phyloP scores from a whole-genome alignment of 1,140 invertebrate species.

The Drosophila ambigua region DNA sequence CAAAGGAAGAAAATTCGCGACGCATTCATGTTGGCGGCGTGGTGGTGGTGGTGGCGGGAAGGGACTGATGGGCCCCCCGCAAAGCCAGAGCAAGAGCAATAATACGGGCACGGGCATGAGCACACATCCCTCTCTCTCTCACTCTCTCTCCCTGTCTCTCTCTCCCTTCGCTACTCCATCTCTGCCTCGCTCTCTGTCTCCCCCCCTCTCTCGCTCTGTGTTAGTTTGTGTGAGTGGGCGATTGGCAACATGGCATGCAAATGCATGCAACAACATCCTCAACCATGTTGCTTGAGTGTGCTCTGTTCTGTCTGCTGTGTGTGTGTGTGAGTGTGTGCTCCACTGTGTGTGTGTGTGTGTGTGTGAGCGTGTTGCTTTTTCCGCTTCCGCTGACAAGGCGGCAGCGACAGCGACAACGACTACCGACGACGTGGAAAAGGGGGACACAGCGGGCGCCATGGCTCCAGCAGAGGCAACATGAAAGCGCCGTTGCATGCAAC shows the following conservation, averaged over 20 bases:
- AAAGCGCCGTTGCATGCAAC: slow-evolving; percentile 80
- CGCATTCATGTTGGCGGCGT: slow-evolving; percentile 48
- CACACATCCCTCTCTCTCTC: background rate
- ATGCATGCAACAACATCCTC: slow-evolving; percentile 60
- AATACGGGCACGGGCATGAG: background rate
- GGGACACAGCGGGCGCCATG: slow-evolving; percentile 1
- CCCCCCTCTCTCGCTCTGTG: background rate
- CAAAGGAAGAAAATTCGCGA: slow-evolving; percentile 49
- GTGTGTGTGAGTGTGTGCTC: slow-evolving; percentile 24
- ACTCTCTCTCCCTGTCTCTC: background rate
- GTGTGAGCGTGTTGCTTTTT: slow-evolving; percentile 72
- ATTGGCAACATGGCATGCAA: slow-evolving; percentile 69
- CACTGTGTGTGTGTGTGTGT: slow-evolving; percentile 46
- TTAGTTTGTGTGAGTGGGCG: slow-evolving; percentile 15
- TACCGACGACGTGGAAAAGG: slow-evolving; percentile 9
- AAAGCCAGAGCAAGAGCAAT: background rate
- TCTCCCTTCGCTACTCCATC: background rate
- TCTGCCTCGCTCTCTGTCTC: background rate
- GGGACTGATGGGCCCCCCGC: no score
- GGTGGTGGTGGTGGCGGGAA: no score
- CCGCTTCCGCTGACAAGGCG: slow-evolving; percentile 80
- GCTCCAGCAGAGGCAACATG: slow-evolving; percentile 56
- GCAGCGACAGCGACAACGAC: slow-evolving; percentile 34
- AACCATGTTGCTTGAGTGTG: slow-evolving; percentile 54
- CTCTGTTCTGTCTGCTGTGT: slow-evolving; percentile 32